Percentiles rank a stretch among this genome's conserved stretches.
Conservation (phyloP, 2,113 vertebrate species). For the Podocnemis expansa region DNA sequence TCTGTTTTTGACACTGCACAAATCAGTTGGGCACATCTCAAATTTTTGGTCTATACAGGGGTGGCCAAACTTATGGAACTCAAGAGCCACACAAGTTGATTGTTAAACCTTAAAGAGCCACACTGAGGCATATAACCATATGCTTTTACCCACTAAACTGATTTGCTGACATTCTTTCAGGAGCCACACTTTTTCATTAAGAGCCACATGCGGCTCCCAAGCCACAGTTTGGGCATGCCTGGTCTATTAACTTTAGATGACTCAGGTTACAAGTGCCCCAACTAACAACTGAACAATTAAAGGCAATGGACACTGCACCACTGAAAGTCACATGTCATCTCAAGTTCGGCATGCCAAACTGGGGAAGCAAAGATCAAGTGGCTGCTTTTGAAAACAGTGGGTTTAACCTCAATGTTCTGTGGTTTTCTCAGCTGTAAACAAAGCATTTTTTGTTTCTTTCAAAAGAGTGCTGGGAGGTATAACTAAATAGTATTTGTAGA, state of each 20-base stretch:
- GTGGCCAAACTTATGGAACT: too few species aligned
- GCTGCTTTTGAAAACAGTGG: background rate
- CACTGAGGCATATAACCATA: too few species aligned
- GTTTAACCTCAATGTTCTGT: background rate
- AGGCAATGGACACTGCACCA: rapidly evolving
- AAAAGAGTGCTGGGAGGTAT: background rate
- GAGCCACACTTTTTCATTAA: too few species aligned
- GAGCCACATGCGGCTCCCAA: too few species aligned
- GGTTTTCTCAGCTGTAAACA: background rate
- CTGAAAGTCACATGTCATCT: background rate
- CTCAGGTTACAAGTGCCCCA: background rate
- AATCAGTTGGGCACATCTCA: background rate
- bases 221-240: too few species aligned
- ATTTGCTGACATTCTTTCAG: too few species aligned
- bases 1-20: background rate
- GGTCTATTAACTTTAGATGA: background rate
- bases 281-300: background rate
- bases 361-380: background rate
- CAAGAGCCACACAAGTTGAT: too few species aligned
- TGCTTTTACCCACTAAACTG: too few species aligned
- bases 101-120: too few species aligned
- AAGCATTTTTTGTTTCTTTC: background rate
- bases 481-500: background rate
- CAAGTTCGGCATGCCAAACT: background rate
- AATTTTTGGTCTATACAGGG: too few species aligned